Evolutionary conservation across 1,140 invertebrate genomes (phyloP).

Genomic region (Ctenoplectra terminalis): DNA sequence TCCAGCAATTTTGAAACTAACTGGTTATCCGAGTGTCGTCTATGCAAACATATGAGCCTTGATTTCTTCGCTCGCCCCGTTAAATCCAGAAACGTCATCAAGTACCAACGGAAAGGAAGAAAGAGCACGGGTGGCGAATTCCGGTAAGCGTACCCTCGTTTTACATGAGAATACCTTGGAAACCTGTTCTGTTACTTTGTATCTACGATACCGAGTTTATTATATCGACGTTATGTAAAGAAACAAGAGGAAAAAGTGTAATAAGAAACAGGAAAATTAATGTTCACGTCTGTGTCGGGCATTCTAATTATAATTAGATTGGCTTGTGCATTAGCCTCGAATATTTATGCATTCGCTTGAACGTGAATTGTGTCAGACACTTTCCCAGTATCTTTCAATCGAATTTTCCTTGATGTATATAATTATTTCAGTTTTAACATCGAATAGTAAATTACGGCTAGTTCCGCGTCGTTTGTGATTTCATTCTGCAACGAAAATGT

Average conservation of each 20-base stretch:
- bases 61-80: slow-evolving; percentile 58
- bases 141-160: background rate
- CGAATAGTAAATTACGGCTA: background rate
- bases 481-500: background rate
- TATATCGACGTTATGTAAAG: background rate
- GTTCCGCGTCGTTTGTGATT: slow-evolving; percentile 17
- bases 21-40: slow-evolving; percentile 63
- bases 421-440: background rate
- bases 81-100: slow-evolving; percentile 40
- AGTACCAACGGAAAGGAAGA: slow-evolving; percentile 11
- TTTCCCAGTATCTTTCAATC: slow-evolving; percentile 6
- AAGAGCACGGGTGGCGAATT: slow-evolving; percentile 34
- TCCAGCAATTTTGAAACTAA: slow-evolving; percentile 66
- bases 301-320: slow-evolving; percentile 31
- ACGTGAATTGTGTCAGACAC: background rate
- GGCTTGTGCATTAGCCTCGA: slow-evolving; percentile 1
- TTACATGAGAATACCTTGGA: background rate
- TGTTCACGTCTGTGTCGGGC: slow-evolving; percentile 10
- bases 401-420: background rate
- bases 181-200: slow-evolving; percentile 16
- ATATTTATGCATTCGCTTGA: background rate
- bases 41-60: slow-evolving; percentile 63
- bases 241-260: background rate
- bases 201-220: background rate
- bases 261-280: slow-evolving; percentile 17